A percentile compares a stretch with the other conserved stretches of the same genome.
These are phyloP conservation scores for Carettochelys insculpta DNA, from an alignment of 2,113 vertebrate species.

Conservation along the genomic window DNA sequence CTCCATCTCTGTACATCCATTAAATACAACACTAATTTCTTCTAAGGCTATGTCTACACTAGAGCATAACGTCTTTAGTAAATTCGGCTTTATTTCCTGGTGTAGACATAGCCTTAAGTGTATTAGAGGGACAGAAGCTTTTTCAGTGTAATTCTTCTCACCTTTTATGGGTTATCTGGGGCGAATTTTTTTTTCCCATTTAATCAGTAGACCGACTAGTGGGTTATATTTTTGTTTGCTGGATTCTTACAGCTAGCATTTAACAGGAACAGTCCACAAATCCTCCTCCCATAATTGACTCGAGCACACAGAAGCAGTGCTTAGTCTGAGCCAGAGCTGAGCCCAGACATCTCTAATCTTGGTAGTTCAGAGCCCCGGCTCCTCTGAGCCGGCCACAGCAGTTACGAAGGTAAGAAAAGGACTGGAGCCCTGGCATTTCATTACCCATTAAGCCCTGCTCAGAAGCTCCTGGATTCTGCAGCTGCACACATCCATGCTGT, in stretches of 20 bases:
- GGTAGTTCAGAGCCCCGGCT: no score
- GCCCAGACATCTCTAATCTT: no score
- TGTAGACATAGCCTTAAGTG: no score
- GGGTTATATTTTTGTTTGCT: not conserved
- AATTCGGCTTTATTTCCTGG: no score
- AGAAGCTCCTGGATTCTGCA: not conserved
- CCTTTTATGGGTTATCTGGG: not conserved
- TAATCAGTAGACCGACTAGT: not conserved
- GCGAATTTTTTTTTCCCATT: not conserved
- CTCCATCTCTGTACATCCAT: no score
- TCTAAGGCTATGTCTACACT: no score
- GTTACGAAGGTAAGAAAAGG: no score
- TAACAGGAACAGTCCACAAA: not conserved
- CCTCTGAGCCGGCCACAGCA: no score
- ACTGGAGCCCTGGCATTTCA: no score
- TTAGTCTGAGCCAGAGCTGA: no score
- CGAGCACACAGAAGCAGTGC: not conserved
- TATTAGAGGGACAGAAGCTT: not conserved
- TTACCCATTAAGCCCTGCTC: not conserved
- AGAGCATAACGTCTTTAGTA: no score
- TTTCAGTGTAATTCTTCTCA: not conserved
- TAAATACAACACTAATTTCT: no score
- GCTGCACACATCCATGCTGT: not conserved
- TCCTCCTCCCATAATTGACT: not conserved
- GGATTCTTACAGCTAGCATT: not conserved